phyloP scores from a whole-genome alignment of 2,113 vertebrate genomes.

The Microtus richardsoni region DNA sequence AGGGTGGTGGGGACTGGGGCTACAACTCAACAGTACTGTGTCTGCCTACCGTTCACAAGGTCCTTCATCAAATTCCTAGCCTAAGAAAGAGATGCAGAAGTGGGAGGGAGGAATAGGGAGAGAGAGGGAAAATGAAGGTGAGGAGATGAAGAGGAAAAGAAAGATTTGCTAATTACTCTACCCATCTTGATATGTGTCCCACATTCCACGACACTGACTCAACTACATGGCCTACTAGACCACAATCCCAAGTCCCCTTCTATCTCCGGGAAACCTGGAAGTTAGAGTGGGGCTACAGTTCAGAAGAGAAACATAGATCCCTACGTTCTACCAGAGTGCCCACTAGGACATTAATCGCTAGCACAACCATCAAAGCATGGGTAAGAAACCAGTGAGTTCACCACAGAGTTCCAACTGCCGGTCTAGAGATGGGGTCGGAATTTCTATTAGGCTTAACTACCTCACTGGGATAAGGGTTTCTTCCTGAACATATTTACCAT shows the following conservation, averaged over 20 bases:
- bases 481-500: background rate
- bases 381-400: background rate
- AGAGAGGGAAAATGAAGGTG: background rate
- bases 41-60: background rate
- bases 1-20: background rate
- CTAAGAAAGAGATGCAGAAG: no score
- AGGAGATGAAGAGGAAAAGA: background rate
- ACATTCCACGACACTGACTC: background rate
- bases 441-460: background rate
- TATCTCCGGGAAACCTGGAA: background rate
- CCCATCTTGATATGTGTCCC: background rate
- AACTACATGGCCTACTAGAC: background rate
- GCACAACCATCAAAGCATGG: background rate
- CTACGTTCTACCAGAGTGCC: background rate
- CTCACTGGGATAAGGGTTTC: background rate
- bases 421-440: background rate
- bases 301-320: background rate
- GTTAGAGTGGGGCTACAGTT: background rate
- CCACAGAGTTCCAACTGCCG: background rate
- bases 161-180: background rate
- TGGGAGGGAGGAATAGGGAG: no score
- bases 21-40: background rate
- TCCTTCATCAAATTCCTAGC: background rate
- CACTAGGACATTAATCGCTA: background rate
- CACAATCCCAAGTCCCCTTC: background rate